A percentile compares a stretch with the other conserved stretches of the same genome.
phyloP scores from a whole-genome alignment of 2,888 invertebrate genomes.

The Sesamia inferens region DNA sequence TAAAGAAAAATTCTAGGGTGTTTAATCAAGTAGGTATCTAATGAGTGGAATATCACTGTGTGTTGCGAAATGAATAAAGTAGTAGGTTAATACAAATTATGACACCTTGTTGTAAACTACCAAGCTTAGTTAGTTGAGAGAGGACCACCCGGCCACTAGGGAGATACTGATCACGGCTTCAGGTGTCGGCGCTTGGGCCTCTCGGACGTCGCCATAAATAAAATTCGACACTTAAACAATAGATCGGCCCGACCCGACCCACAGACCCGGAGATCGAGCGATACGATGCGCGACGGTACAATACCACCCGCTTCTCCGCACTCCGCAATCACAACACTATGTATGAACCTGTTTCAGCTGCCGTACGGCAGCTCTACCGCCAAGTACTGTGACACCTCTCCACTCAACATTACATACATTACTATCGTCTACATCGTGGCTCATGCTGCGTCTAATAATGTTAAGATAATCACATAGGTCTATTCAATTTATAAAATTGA shows the following conservation, averaged over 20 bases:
- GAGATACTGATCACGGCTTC: conserved; percentile 83
- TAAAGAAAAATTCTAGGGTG: conserved; percentile 3
- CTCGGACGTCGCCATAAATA: conserved; percentile 80
- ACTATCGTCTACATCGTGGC: conserved; percentile 47
- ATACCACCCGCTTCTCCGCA: conserved; percentile 56
- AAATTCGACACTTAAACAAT: conserved; percentile 86
- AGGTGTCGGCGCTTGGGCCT: conserved; percentile 77
- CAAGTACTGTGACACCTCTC: conserved; percentile 67
- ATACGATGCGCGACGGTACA: conserved; percentile 73
- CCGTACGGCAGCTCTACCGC: conserved; percentile 26
- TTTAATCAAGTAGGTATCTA: conserved; percentile 1
- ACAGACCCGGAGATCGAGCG: conserved; percentile 73
- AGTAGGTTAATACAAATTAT: conserved; percentile 25
- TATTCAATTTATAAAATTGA: conserved; percentile 54
- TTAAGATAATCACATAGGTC: conserved; percentile 12
- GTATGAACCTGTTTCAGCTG: conserved; percentile 69
- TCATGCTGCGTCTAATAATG: conserved; percentile 22
- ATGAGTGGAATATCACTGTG: conserved; percentile 4
- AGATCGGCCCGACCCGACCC: conserved; percentile 73
- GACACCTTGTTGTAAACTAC: conserved; percentile 45
- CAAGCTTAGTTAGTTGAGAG: conserved; percentile 36
- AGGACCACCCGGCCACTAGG: conserved; percentile 79
- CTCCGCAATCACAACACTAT: conserved; percentile 74
- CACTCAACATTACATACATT: conserved; percentile 60
- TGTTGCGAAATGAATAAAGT: conserved; percentile 28